Percentiles rank a stretch among this genome's conserved stretches.
Conservation (phyloP, 2,113 vertebrate species). For the Isurus oxyrinchus region DNA sequence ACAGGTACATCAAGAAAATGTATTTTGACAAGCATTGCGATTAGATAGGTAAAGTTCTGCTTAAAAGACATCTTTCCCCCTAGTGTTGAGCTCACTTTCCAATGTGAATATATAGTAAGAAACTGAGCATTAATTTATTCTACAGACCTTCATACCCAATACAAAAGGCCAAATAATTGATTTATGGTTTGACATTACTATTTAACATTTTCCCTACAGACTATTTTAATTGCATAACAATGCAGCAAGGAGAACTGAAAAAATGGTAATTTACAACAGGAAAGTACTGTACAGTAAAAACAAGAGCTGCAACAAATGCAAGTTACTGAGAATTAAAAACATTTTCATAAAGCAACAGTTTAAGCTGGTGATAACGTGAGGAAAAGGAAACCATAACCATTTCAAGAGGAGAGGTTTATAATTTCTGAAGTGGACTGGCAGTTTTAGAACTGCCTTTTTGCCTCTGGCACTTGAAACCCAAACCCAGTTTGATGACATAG, state of each 20-base stretch:
- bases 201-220: background rate
- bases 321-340: background rate
- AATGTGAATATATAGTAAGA: background rate
- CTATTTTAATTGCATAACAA: background rate
- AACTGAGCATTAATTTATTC: background rate
- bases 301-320: background rate
- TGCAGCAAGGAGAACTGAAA: background rate
- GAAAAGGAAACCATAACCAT: background rate
- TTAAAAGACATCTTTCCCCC: background rate
- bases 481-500: background rate
- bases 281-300: background rate
- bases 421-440: background rate
- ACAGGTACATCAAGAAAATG: background rate
- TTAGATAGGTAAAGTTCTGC: conserved; percentile 20
- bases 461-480: background rate
- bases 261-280: background rate
- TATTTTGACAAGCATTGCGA: background rate
- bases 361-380: background rate
- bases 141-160: background rate
- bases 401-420: background rate
- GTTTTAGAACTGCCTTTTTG: background rate
- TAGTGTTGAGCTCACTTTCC: background rate
- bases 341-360: background rate
- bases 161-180: background rate
- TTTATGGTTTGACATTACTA: background rate